Evolutionary conservation across 2,888 invertebrate species (phyloP).

Genomic region (Hypercompe scribonia): DNA sequence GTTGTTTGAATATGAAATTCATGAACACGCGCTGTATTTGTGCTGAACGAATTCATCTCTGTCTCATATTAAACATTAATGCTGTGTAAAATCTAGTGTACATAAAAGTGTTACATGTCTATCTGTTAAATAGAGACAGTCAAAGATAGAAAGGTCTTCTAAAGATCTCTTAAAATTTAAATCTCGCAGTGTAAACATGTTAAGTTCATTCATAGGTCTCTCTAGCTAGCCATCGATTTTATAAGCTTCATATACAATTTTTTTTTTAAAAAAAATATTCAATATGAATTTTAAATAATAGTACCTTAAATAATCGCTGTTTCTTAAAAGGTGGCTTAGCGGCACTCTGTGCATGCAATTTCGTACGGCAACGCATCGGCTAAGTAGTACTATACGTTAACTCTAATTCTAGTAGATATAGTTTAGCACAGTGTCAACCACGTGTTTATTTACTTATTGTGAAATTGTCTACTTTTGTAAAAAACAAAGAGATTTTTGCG

Average conservation of each 20-base stretch:
- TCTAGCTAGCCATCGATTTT: constrained; percentile 15
- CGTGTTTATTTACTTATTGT: too few species aligned
- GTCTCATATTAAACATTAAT: not conserved
- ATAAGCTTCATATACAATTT: not conserved
- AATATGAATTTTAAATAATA: too few species aligned
- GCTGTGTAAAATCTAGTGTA: not conserved
- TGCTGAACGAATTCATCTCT: not conserved
- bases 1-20: not conserved
- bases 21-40: not conserved
- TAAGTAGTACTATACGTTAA: too few species aligned
- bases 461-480: too few species aligned
- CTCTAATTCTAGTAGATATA: too few species aligned
- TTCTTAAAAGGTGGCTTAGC: too few species aligned
- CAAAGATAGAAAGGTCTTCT: not conserved
- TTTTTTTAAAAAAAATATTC: too few species aligned
- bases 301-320: too few species aligned
- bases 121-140: not conserved
- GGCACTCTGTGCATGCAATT: too few species aligned
- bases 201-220: constrained; percentile 11
- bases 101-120: not conserved
- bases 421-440: too few species aligned
- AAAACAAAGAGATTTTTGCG: too few species aligned
- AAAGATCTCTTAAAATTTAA: constrained; percentile 11
- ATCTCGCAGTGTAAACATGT: constrained; percentile 12
- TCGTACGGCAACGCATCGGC: too few species aligned